Evolutionary conservation across 2,113 vertebrate genomes (phyloP).

Genomic region (Serranochromis macrocephalus): DNA sequence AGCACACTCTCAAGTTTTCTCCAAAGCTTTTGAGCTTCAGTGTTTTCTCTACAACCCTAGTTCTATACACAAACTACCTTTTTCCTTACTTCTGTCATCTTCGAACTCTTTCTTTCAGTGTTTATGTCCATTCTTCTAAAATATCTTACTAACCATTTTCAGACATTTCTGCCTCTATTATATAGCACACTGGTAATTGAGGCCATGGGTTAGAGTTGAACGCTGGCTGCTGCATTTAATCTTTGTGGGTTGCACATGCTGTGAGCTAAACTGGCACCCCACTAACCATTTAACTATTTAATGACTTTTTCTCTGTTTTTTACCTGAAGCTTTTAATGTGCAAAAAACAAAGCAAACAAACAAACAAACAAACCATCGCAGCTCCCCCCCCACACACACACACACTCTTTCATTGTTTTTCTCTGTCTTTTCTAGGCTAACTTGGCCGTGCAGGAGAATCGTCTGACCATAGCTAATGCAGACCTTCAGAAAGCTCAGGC

Average conservation of each 20-base stretch:
- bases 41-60: background rate
- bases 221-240: background rate
- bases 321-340: background rate
- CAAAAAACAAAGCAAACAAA: background rate
- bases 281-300: background rate
- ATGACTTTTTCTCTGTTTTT: background rate
- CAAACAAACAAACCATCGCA: background rate
- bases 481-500: constrained; percentile 58
- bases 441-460: constrained; percentile 57
- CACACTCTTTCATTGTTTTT: background rate
- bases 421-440: constrained; percentile 36
- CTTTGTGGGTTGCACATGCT: background rate
- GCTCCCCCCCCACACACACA: background rate
- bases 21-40: background rate
- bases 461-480: constrained; percentile 39
- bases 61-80: background rate
- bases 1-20: background rate
- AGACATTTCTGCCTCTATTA: background rate
- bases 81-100: background rate
- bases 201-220: background rate
- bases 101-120: background rate
- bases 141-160: background rate
- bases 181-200: background rate
- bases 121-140: background rate
- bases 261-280: background rate